Evolutionary conservation across 1,140 invertebrate species (phyloP), one percentile per base, ranked within the genome.

Genomic region (Metopolophium dirhodum): DNA sequence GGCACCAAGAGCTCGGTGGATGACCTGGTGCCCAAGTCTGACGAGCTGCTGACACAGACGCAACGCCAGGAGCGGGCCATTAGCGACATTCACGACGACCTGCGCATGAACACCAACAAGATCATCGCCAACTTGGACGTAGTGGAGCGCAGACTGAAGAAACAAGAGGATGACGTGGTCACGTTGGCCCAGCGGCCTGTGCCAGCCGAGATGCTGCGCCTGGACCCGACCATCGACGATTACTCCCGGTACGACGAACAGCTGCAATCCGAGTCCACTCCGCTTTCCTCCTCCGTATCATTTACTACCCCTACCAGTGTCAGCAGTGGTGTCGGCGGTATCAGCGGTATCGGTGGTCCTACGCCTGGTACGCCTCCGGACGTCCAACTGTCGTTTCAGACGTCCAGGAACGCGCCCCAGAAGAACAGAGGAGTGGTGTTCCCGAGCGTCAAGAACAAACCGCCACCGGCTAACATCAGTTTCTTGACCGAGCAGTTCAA

Each of bases 401-500:
- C 94, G 41, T 94, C 95, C 2, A 94, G 95, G 57, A 94, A 82
- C 90, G 93, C 94, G 18, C 94, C 94, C 93, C 61, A 82, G 68
- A 94, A 94, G 92, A 98, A 97, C 95, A 96, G 97, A 37, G 97
- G 97, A 85, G 96, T 98, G 94, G 98, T 98, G 95, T 98, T 98
- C 95, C 98, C 98, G 1, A 98, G 97, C 94, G 97, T 98, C 26
- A 98, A 98, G 95, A 98, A 98, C 95, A 98, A 98, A 94, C 98
- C 98, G 9, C 97, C 97, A 93, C 96, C 97, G 51, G 96, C 97
- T 18, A 98, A 98, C 95, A 97, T 97, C 93, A 98, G 97, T 22
- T 97, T 98, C 94, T 96, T 96, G 37, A 97, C 96, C 11, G 97
- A 98, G 94, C 91, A 94, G 37, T 93, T 94, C 88, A 96, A 97